Evolutionary conservation across 2,797 vertebrate species (phyloP).

Genomic region (Eutrigla gurnardus): DNA sequence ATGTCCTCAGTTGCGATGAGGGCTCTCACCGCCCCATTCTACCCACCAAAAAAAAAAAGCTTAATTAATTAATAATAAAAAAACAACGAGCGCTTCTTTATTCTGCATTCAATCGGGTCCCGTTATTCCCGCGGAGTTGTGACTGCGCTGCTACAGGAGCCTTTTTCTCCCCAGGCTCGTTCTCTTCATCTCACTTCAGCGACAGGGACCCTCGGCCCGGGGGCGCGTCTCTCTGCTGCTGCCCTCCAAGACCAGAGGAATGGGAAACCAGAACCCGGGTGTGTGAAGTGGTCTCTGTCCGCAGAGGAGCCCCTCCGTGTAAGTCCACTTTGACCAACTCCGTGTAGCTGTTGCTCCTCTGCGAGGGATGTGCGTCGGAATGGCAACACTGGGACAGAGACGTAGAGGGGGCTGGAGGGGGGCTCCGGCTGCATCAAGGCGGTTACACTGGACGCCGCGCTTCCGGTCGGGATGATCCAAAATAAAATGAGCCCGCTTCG

Average conservation of each 20-base stretch:
- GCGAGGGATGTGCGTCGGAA: constrained; percentile 81
- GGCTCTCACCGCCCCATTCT: constrained; percentile 52
- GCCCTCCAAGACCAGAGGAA: constrained; percentile 6
- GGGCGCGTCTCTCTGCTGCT: constrained; percentile 60
- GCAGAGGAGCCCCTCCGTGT: constrained; percentile 13
- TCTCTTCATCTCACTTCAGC: constrained; percentile 64
- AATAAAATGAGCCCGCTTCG: constrained; percentile 19
- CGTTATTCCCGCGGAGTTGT: constrained; percentile 46
- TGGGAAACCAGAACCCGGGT: background rate
- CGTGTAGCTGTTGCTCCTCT: constrained; percentile 81
- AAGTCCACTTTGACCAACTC: constrained; percentile 65
- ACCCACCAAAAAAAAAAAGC: background rate
- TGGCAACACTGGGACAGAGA: constrained; percentile 74
- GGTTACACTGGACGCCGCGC: rapidly evolving
- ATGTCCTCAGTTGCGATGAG: constrained; percentile 54
- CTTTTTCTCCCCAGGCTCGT: constrained; percentile 46
- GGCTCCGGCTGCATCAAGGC: constrained; percentile 21
- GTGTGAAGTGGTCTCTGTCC: constrained; percentile 2
- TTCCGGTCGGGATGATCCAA: constrained; percentile 52
- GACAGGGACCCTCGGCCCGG: constrained; percentile 51
- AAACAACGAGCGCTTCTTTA: constrained; percentile 9
- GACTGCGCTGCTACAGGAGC: constrained; percentile 30
- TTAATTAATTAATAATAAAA: background rate
- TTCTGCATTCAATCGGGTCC: constrained; percentile 42
- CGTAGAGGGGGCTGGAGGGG: constrained; percentile 46